phyloP scores from a whole-genome alignment of 2,113 vertebrate genomes.

The Ailurus styani region DNA sequence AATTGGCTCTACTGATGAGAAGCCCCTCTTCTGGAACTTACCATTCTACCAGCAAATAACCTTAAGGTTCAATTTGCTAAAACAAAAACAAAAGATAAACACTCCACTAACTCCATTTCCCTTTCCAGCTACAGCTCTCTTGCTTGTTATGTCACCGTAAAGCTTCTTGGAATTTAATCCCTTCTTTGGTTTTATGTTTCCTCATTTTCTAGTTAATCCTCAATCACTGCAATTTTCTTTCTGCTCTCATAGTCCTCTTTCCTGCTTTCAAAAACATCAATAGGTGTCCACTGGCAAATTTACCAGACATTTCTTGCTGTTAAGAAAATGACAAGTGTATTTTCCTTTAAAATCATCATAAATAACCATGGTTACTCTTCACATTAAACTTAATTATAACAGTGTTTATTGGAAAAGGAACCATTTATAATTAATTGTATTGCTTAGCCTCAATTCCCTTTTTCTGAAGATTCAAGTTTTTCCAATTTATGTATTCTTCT shows the following conservation, averaged over 20 bases:
- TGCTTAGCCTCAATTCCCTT: fast-evolving
- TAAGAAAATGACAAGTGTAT: neutral
- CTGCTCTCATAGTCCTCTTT: neutral
- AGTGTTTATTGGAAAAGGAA: neutral
- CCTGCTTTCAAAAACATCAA: neutral
- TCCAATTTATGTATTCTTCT: neutral
- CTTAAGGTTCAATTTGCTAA: neutral
- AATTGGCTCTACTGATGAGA: neutral
- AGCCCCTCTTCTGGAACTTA: neutral
- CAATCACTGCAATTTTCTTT: neutral
- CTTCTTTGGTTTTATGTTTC: neutral
- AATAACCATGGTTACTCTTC: neutral
- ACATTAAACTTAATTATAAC: neutral
- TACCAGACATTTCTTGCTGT: neutral
- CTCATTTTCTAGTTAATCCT: neutral
- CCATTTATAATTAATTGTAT: neutral
- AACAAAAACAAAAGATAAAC: neutral
- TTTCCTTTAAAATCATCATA: neutral
- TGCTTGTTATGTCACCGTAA: neutral
- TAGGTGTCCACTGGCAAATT: neutral
- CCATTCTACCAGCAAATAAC: neutral
- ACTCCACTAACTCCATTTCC: neutral
- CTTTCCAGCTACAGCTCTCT: neutral
- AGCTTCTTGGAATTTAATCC: neutral
- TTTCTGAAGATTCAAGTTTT: neutral